Base-by-base conservation (phyloP, 2,113 vertebrate species). In the Chaenogobius annularis region DNA sequence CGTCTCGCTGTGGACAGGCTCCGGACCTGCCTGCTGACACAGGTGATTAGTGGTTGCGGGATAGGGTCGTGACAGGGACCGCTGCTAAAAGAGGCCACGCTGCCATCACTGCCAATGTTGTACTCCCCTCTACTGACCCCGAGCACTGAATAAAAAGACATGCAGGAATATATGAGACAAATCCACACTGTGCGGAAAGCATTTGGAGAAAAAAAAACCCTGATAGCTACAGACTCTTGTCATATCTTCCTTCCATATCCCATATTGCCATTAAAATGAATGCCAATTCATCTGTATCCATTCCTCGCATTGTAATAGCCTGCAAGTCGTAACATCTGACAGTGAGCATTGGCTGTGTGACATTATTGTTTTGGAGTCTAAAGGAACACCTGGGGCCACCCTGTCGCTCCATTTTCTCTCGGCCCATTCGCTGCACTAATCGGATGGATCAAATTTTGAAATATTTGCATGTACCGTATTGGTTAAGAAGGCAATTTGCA, bases 311-410 rank as follows among this genome's bases (percentile, higher is more conserved):
- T 78, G 22, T 78, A 69, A 85, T 85, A 80, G 79, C 63, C 81
- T 74, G 72, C 50, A 77, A 78, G 77, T 91, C 81, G 64, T 46
- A 54, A 69, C 68, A 66, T 68, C 47, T 75, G 10, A 55, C 78
- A 75, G 78, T 1, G 43, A 75, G 26, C 73, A 68, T 65, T 90
- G 87, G 88, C 91, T 83, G 43, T 13, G 74, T 69, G 62, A 81
- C 75, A 79, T 77, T 84, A 70, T 85, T 78, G 90, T 90, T 92
- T 91, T 80, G 64, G 56, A 73, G 69, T 78, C 80, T 83, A 66
- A 87, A 85, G 59, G 75, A 84, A 85, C 92, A 90, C 90, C 89
- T 92, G 91, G 66, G 90, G 81, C 83, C 66, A 40, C 66, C 23
- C 55, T 66, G 80, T 73, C 69, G 80, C 62, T 87, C 83, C 86